Base-by-base conservation (phyloP, 2,888 invertebrate genomes). In the Digitonthophagus gazella region DNA sequence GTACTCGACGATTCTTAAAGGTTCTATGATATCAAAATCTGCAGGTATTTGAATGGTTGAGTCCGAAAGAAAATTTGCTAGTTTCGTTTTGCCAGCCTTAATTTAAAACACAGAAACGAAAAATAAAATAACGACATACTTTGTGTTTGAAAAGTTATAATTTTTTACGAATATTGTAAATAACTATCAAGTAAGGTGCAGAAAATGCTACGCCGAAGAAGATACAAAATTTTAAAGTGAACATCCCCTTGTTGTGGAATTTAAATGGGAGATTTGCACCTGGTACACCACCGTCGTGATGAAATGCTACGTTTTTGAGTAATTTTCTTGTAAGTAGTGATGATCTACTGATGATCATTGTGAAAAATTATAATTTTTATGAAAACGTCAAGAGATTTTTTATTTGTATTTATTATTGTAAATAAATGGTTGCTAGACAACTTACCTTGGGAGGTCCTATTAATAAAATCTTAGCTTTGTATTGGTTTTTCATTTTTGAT, bases 41-140 rank as follows among this genome's bases (percentile, higher is more conserved):
- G 74, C 73, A n/a, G 78, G 76, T 5, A 77, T 65, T 63, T 72
- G 71, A 5, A 74, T 69, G 65, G 69, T 76, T 61, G 74, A 63
- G 68, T 77, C 77, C 4, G 76, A 74, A 19, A 78, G 68, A 71
- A 73, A 77, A 71, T 78, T 78, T 15, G 75, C 75, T 15, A 78
- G 71, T 56, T 69, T 71, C 14, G 75, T 74, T 67, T 78, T 78
- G 2, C 78, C 77, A 65, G 71, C 75, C 78, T 78, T 65, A 14
- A 28, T 15, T 20, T 5, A 15, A 70, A 68, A 57, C 15, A 64
- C 65, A 15, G 8, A 58, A 22, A 70, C 66, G 63, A 16, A 44
- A 44, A 44, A 44, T 44, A 3, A 44, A 44, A 44, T 44, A 2
- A 11, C 6, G 3, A 6, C 3, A 22, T 22, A 44, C 6, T 44